Base-by-base conservation (phyloP, 2,113 vertebrate species). In the Amphilophus citrinellus region DNA sequence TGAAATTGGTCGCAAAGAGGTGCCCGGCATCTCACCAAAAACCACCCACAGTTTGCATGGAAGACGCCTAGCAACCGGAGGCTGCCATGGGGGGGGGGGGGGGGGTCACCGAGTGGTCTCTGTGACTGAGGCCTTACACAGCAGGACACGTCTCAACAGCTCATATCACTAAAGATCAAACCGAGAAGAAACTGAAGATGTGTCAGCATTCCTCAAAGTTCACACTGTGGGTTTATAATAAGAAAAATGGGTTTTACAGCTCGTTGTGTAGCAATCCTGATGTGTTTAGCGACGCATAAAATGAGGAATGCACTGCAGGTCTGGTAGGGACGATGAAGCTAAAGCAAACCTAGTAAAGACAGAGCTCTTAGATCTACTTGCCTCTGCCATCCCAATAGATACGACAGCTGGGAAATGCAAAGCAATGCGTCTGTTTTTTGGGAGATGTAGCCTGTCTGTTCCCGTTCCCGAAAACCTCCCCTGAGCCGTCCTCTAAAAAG, bases 381-480 rank as follows among this genome's bases (percentile, higher is more conserved):
- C 86, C 76, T 79, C 63, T 39, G 76, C 61, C n/a, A 30, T 86
- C 88, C 84, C 84, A 24, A 56, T n/a, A 87, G 86, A 83, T 91
- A 37, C 15, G 15, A 61, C 78, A 87, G 68, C 77, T 77, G 81
- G 76, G 80, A 86, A 77, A 82, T 63, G 79, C 86, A 79, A 82
- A 84, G 84, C 81, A 57, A 68, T 4, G 32, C 30, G 83, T 84
- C 80, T 80, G 50, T 85, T 88, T 87, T 89, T 85, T 32, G 30
- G 32, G 68, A 77, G 82, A 87, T 86, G 86, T 65, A 83, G 79
- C 81, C 80, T 7, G 81, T 89, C 88, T 87, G 76, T 88, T 88
- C 76, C 75, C 44, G 61, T 87, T 90, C 79, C 90, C 79, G 66
- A 59, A 88, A 61, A 66, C 61, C 73, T 88, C 84, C 78, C 88